Conservation (phyloP, 35 echinoderm and acorn worm genomes). For the Eucidaris tribuloides region DNA sequence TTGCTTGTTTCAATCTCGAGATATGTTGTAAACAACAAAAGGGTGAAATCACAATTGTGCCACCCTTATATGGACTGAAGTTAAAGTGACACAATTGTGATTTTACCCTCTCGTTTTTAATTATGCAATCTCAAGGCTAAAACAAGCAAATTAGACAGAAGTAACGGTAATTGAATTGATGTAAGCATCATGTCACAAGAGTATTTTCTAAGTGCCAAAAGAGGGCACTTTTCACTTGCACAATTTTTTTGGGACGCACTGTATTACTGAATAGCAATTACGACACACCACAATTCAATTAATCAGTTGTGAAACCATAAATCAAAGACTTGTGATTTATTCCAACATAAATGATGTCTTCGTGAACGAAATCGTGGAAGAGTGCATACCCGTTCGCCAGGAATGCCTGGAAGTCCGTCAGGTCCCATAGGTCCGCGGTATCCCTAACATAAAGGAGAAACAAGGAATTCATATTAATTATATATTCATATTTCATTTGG, state of each 20-base stretch:
- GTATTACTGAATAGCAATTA: not conserved
- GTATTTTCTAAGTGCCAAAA: not conserved
- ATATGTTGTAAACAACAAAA: too few relatives aligned
- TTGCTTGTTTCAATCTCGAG: too few relatives aligned
- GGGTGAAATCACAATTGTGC: too few relatives aligned
- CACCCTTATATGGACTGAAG: too few relatives aligned
- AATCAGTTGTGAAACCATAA: not conserved
- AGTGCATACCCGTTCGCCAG: slow-evolving; percentile 39
- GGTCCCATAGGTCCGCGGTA: slow-evolving; percentile 34
- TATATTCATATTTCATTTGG: not conserved
- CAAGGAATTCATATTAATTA: not conserved
- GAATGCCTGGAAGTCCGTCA: slow-evolving; percentile 30
- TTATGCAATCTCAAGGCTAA: too few relatives aligned
- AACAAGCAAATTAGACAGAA: too few relatives aligned
- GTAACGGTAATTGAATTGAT: too few relatives aligned
- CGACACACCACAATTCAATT: not conserved
- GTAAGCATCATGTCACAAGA: too few relatives aligned
- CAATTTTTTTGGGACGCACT: not conserved
- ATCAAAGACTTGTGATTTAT: not conserved
- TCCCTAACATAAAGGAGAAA: not conserved
- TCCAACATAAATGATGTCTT: not conserved
- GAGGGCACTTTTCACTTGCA: not conserved
- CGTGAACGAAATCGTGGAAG: not conserved
- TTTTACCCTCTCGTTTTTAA: too few relatives aligned
- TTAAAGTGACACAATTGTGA: too few relatives aligned